Base-by-base conservation (phyloP, 1,140 invertebrate genomes). In the Polypedilum pembai region DNA sequence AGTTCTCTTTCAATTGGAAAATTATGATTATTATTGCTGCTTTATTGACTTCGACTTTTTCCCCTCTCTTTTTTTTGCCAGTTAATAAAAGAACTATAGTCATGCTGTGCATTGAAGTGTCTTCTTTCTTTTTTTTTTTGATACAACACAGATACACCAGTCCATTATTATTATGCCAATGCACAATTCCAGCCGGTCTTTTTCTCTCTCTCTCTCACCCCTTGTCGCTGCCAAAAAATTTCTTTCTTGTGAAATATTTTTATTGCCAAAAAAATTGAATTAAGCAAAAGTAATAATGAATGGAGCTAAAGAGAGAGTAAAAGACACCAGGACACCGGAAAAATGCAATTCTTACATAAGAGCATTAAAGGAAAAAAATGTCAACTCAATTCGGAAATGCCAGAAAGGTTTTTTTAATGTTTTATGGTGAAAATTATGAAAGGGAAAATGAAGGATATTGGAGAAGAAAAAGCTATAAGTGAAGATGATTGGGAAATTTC, bases 11-110 rank as follows among this genome's bases (percentile, higher is more conserved):
- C 45, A 56, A 56, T 56, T 56, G 45, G 45, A 56, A 56, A 56
- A 56, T 56, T 56, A 56, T 56, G 45, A 56, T 56, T 56, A 56
- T 56, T 56, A 56, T 56, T 56, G 45, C 45, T 56, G 45, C 45
- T 56, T 56, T 56, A 56, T 56, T 56, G 45, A 56, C 45, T 56
- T 56, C 45, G 12, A 56, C 45, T 56, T 56, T n/a, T 33, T 33
- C 5, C 5, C 5, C 24, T 33, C 5, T 5, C 24, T 56, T 12
- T n/a, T 56, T 56, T 56, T 56, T 56, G 45, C 12, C 12, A 56
- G 12, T 12, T 12, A n/a, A n/a, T n/a, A 56, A n/a, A 56, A 56
- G n/a, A n/a, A 56, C n/a, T 56, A n/a, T 15, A 12, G 12, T 56
- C 45, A 56, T 56, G 45, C 45, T 56, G 45, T n/a, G 45, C 12